Evolutionary conservation across 2,888 invertebrate species (phyloP), one percentile per base, ranked within the genome.

Genomic region (Pinctada fucata): DNA sequence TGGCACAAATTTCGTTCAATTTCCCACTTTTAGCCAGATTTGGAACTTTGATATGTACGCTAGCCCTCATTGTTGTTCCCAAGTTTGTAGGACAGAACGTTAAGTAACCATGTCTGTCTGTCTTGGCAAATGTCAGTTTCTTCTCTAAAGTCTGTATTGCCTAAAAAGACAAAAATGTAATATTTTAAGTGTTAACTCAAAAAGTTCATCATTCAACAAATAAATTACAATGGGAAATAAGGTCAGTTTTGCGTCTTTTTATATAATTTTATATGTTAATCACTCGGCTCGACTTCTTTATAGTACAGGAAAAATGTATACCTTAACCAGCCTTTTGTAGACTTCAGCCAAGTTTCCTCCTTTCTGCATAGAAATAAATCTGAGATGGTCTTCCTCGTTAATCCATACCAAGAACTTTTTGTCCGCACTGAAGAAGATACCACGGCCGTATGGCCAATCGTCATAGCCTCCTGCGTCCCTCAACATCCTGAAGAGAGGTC

Each of bases 21-120:
- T 79, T 75, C 63, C 84, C 74, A 5, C 95, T 93, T 89, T 95
- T 96, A 82, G 96, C 95, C 13, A 97, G 93, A 72, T 88, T 87
- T 1, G 97, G 96, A 87, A 98, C 94, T 87, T 95, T 95, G 10
- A 97, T 93, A 95, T 99, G 99, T 91, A 99, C 99, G 76, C 98
- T 98, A 78, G 98, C 99, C 89, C 99, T 97, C 88, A 99, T 97
- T 81, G 97, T 96, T 72, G 96, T 96, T 31, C 98, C 98, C 75
- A 98, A 93, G 83, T 95, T 95, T n/a, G 96, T 95, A 0, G 98
- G 98, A 85, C 98, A 95, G 10, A 97, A 95, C 2, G 96, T 95
- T 63, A 98, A 93, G 91, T 95, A 96, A 0, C 98, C 98, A 3
- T 97, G 94, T 76, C 95, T 95, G 3, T 94, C 94, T 90, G 97